Evolutionary conservation across 2,797 vertebrate genomes (phyloP).

Genomic region (Xenops minutus): DNA sequence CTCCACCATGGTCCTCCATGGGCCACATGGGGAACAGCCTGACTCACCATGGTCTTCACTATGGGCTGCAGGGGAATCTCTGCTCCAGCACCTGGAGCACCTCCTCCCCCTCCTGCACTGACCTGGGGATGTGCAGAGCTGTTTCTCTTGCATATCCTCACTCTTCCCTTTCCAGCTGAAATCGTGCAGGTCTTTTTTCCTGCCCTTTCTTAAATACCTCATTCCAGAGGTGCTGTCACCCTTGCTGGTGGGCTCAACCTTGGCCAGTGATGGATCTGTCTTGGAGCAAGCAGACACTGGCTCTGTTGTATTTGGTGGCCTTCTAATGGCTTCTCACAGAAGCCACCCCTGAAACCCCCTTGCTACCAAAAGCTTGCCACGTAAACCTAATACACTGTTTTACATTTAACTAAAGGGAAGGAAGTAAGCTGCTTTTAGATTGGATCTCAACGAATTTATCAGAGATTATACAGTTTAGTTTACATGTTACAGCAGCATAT

Average conservation of each 20-base stretch:
- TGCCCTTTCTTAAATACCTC: background rate
- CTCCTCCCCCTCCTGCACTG: background rate
- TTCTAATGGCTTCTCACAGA: background rate
- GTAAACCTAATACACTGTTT: background rate
- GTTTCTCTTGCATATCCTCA: background rate
- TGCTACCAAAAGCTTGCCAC: background rate
- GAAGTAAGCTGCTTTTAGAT: background rate
- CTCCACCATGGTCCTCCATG: background rate
- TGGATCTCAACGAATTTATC: background rate
- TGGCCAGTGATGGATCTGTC: background rate
- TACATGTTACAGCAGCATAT: accelerated
- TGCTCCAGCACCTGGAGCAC: background rate
- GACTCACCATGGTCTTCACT: background rate
- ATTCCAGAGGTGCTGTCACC: background rate
- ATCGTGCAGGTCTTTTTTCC: no score
- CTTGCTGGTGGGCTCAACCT: background rate
- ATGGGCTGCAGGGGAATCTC: background rate
- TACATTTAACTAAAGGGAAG: background rate
- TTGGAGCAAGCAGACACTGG: background rate
- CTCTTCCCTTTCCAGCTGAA: background rate
- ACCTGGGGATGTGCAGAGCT: background rate
- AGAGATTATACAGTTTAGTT: background rate
- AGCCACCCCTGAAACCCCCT: background rate
- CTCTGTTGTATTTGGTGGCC: accelerated
- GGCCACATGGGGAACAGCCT: background rate